Evolutionary conservation across 1,140 invertebrate genomes (phyloP), one percentile per base, ranked within the genome.

Genomic region (Hetaerina americana): DNA sequence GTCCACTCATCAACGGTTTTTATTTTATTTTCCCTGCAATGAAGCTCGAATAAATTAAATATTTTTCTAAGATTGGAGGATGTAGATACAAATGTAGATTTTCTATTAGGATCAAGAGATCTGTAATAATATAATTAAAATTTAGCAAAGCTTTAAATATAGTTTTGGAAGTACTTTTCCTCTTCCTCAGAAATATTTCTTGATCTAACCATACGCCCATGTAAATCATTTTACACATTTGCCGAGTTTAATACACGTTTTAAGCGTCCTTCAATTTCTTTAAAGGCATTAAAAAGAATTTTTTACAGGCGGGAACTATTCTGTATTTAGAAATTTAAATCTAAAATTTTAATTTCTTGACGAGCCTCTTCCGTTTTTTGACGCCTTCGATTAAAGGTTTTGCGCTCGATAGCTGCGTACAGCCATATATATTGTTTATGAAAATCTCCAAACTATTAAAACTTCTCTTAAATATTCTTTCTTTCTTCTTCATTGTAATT

Each of bases 101-200:
- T 75, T 69, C 74, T 66, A 69, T 76, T 57, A 74, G 73, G 72
- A 74, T 77, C 76, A 70, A 75, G 73, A 0, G 72, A 74, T 73
- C 75, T 72, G 70, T 72, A 76, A 74, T 75, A 77, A 67, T 77
- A 74, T 68, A 69, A 71, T 75, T 76, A 67, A 76, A 75, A 76
- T 72, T 69, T 70, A 22, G 73, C 73, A 75, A 76, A 76, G 24
- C 69, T 73, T 74, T 73, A 73, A 70, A 74, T 77, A 68, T 77
- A 70, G 24, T 76, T 72, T 74, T 71, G 73, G 68, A 76, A 71
- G 69, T 73, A 69, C 72, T 74, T 75, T 12, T 71, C 74, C 68
- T 72, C 0, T 74, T 70, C 71, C 26, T 76, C 75, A 74, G 12
- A 72, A 73, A 68, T 75, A 76, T 66, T 76, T 66, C 75, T 73